Base-by-base conservation (phyloP, 2,888 invertebrate genomes). In the Ichneumoninae sp. region DNA sequence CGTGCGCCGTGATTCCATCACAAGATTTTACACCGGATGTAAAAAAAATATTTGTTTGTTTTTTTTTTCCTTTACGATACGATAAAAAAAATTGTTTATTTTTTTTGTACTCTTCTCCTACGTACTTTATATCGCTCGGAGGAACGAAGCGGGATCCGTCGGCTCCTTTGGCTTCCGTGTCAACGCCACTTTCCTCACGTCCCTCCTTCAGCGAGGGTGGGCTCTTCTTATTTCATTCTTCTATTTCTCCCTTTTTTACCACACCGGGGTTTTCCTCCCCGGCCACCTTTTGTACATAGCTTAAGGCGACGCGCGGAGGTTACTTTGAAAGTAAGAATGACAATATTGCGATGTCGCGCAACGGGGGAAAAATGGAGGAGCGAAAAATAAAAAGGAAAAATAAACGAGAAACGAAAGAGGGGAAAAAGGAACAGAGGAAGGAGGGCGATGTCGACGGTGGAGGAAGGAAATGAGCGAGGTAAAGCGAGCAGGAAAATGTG, bases 291-390 rank as follows among this genome's bases (percentile, higher is more conserved):
- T 83, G 50, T 76, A 83, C 74, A 80, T 81, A 85, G 78, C 81
- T 86, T 75, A 50, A 80, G 74, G 76, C 79, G 66, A 85, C 70
- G 77, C 74, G 75, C 74, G 75, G 71, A 50, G 83, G 85, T 88
- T 87, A 86, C 87, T 88, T 88, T 88, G 82, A 88, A 86, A 88
- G 83, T 89, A 88, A 88, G 89, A 88, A 89, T 83, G 86, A 88
- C 87, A 88, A 88, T 89, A 90, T 89, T 87, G 86, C 78, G 81
- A 47, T 54, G 60, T 70, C 52, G 79, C 47, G 83, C 68, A 63
- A 79, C 63, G 71, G 33, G 33, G 47, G 52, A 63, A 83, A 78
- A 77, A 85, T 68, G 81, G 81, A 71, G 52, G 33, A 65, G 52
- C 60, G 19, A 52, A 26, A 73, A 77, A 65, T 26, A 75, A 36